A percentile compares a stretch with the other conserved stretches of the same genome.
These are phyloP conservation scores for Apamea anceps DNA, from an alignment of 2,888 invertebrate species.

Conservation along the genomic window DNA sequence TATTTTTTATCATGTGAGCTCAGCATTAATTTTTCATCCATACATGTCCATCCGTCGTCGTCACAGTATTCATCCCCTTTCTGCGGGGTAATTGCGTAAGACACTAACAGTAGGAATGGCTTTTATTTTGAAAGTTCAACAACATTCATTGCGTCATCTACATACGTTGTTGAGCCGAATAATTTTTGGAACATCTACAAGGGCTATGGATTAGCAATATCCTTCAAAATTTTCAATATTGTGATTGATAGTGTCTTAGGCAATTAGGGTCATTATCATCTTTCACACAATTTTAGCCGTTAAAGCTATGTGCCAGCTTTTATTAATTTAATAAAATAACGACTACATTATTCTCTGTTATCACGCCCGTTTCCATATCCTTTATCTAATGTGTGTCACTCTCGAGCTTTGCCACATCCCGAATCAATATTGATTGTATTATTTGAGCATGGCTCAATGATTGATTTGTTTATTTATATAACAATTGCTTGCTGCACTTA, in stretches of 20 bases:
- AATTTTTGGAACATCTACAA: too few species aligned
- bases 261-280: neutral
- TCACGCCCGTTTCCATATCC: neutral
- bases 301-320: neutral
- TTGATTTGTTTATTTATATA: too few species aligned
- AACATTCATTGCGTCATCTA: too few species aligned
- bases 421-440: slow-evolving; percentile 1
- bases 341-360: neutral
- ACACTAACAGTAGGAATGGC: neutral
- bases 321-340: neutral
- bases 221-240: too few species aligned
- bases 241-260: too few species aligned
- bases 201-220: too few species aligned
- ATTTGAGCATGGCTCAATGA: too few species aligned
- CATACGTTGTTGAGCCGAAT: too few species aligned
- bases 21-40: neutral
- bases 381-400: neutral
- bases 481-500: too few species aligned
- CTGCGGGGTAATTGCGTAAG: neutral
- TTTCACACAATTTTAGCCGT: neutral
- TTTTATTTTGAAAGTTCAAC: too few species aligned
- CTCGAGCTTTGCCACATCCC: neutral
- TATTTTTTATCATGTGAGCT: neutral
- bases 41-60: neutral
- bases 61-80: too few species aligned